Evolutionary conservation across 2,888 invertebrate species (phyloP).

Genomic region (Drosophila pegasa): DNA sequence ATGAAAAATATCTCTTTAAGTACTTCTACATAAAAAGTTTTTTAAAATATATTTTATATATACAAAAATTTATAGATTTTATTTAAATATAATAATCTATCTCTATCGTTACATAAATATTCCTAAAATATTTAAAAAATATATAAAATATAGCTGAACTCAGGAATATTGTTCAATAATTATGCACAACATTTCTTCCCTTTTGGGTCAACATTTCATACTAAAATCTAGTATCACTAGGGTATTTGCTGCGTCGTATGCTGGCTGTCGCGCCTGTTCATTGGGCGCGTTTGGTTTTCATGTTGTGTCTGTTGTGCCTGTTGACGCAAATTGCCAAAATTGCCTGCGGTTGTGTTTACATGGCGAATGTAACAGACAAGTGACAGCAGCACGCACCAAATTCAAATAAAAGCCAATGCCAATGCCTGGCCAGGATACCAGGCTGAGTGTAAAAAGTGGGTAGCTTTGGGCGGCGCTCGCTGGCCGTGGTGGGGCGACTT

Average conservation of each 20-base stretch:
- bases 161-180: too few species aligned
- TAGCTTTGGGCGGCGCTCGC: neutral
- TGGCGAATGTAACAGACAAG: conserved; percentile 80
- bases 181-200: too few species aligned
- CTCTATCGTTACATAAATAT: too few species aligned
- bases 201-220: neutral
- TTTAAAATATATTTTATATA: too few species aligned
- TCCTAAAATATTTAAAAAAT: too few species aligned
- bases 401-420: conserved; percentile 81
- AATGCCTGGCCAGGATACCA: conserved; percentile 51
- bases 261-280: conserved; percentile 11
- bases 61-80: too few species aligned
- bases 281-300: conserved; percentile 27
- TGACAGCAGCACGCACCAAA: conserved; percentile 81
- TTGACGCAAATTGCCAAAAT: conserved; percentile 81
- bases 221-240: neutral
- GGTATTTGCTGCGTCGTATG: conserved; percentile 8
- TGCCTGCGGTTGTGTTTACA: conserved; percentile 82
- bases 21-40: too few species aligned
- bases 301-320: conserved; percentile 61
- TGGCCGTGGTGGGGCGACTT: neutral
- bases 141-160: too few species aligned
- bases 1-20: too few species aligned
- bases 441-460: conserved; percentile 18
- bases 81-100: too few species aligned